Conservation (phyloP, 2,113 vertebrate genomes). For the Cyprinodon tularosa region DNA sequence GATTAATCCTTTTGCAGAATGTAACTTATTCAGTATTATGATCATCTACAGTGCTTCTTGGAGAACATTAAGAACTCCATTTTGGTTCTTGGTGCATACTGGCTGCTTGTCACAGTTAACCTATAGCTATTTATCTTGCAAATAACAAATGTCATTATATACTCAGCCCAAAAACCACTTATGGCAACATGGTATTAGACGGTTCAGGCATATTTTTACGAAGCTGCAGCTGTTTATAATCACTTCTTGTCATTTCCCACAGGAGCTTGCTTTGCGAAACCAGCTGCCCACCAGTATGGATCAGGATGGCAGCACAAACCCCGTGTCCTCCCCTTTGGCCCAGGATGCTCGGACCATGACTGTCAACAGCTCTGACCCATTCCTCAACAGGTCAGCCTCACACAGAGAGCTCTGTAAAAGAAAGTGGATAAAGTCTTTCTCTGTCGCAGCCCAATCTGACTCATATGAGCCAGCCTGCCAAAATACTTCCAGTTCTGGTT, state of each 20-base stretch:
- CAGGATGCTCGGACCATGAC: constrained; percentile 98
- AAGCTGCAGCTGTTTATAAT: constrained; percentile 33
- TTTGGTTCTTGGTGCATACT: no score
- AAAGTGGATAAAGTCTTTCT: constrained; percentile 3
- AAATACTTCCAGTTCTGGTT: constrained; percentile 13
- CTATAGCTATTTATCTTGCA: neutral
- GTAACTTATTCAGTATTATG: no score
- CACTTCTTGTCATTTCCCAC: constrained; percentile 39
- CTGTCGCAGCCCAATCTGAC: neutral
- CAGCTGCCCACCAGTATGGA: constrained; percentile 94
- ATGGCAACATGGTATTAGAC: neutral
- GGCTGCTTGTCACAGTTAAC: no score
- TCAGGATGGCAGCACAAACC: constrained; percentile 90
- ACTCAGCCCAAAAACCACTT: neutral
- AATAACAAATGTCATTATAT: neutral
- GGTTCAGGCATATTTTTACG: constrained; percentile 5
- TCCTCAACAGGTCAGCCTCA: constrained; percentile 93
- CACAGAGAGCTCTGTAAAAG: neutral
- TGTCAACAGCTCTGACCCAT: constrained; percentile 97
- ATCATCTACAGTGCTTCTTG: no score
- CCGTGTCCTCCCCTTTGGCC: constrained; percentile 93
- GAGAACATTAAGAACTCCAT: no score
- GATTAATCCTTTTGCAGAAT: no score
- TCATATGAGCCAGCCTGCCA: neutral
- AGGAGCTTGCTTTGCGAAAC: constrained; percentile 96